These are phyloP conservation scores for Hypotaenidia philippensis DNA, from an alignment of 2,797 vertebrate genomes.

Conservation along the genomic window DNA sequence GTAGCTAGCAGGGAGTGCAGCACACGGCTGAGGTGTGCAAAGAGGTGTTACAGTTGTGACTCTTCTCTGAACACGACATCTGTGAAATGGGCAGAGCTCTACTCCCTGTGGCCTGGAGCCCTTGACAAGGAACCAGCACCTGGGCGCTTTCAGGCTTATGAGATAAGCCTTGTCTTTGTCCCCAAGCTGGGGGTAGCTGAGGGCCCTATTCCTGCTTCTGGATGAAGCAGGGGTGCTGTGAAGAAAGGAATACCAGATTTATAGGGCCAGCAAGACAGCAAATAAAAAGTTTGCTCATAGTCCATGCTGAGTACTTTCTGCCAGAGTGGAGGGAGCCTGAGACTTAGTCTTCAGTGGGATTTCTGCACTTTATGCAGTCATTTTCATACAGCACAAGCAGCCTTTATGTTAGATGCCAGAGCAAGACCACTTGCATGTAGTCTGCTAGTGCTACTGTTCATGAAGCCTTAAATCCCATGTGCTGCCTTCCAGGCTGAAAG, in stretches of 20 bases:
- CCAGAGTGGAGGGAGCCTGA: neutral
- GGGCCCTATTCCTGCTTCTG: neutral
- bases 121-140: neutral
- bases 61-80: accelerated
- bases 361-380: neutral
- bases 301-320: neutral
- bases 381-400: neutral
- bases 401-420: neutral
- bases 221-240: neutral
- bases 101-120: accelerated
- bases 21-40: accelerated
- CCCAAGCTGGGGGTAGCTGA: accelerated
- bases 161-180: neutral
- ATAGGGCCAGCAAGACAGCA: neutral
- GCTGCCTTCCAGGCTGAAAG: neutral
- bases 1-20: neutral
- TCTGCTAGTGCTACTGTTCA: neutral
- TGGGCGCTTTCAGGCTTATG: neutral
- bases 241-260: neutral
- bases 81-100: accelerated
- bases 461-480: neutral
- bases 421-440: accelerated
- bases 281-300: neutral
- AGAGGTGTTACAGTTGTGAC: accelerated
- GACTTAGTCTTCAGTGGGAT: neutral